Evolutionary conservation across 2,797 vertebrate genomes (phyloP).

Genomic region (Muraenolepis orangiensis): DNA sequence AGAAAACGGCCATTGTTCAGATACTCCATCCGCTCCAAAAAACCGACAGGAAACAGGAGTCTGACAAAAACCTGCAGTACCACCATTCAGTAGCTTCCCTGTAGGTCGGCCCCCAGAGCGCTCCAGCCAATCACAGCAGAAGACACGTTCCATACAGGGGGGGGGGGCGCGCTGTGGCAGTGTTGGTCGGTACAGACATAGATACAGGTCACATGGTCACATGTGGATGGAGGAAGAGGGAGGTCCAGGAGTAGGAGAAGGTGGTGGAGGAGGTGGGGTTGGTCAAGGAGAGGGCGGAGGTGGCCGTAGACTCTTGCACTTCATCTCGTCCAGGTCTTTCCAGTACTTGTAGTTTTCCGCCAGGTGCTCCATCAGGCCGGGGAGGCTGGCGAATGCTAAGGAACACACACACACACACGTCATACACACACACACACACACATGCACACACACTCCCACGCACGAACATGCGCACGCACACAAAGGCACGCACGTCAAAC

Average conservation of each 20-base stretch:
- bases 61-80: too few relatives aligned
- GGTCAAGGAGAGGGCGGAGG: constrained; percentile 74
- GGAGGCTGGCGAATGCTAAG: constrained; percentile 89
- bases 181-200: constrained; percentile 9
- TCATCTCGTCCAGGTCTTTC: constrained; percentile 91
- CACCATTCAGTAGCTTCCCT: too few relatives aligned
- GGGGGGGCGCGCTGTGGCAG: not conserved
- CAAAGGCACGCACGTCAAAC: not conserved
- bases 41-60: not conserved
- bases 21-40: too few relatives aligned
- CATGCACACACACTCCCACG: not conserved
- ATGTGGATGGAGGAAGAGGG: not conserved
- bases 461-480: too few relatives aligned
- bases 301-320: constrained; percentile 88
- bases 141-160: not conserved
- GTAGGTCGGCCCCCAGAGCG: too few relatives aligned
- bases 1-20: too few relatives aligned
- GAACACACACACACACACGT: constrained; percentile 4
- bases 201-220: not conserved
- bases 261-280: constrained; percentile 1
- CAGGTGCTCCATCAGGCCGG: constrained; percentile 89
- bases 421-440: not conserved
- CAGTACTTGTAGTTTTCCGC: constrained; percentile 95
- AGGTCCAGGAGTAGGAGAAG: not conserved
- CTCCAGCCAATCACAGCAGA: too few relatives aligned